A percentile compares a stretch with the other conserved stretches of the same genome.
These are phyloP conservation scores for Pteronotus mesoamericanus DNA, from an alignment of 2,797 vertebrate species.

Conservation along the genomic window DNA sequence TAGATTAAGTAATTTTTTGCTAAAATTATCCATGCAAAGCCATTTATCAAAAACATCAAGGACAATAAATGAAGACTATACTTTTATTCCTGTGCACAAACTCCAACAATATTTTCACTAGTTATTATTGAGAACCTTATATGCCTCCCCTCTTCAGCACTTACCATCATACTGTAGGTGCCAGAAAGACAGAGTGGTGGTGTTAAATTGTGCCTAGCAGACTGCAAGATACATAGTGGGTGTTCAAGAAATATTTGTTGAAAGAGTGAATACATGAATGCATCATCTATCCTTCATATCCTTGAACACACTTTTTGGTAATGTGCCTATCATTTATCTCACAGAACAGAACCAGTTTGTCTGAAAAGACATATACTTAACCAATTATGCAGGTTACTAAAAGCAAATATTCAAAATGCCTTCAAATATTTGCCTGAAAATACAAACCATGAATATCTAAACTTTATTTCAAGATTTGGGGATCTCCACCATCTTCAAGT, in stretches of 20 bases:
- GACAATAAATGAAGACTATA: neutral
- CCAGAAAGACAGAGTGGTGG: neutral
- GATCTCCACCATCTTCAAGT: neutral
- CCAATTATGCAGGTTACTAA: neutral
- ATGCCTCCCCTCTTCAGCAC: neutral
- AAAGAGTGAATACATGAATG: neutral
- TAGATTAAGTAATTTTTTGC: neutral
- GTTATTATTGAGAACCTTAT: neutral
- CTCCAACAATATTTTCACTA: neutral
- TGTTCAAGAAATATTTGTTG: neutral
- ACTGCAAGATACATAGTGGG: neutral
- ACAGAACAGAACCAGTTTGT: neutral
- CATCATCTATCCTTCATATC: neutral
- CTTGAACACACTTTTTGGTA: neutral
- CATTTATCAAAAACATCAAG: neutral
- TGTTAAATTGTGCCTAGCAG: neutral
- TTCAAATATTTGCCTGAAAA: conserved; percentile 22
- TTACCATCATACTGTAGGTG: neutral
- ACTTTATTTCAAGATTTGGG: neutral
- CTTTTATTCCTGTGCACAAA: neutral
- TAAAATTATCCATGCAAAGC: neutral
- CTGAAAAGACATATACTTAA: neutral
- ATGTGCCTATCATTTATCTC: neutral
- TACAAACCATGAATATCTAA: neutral
- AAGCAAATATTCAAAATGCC: conserved; percentile 5